Base-by-base conservation (phyloP, 2,888 invertebrate species). In the Sisyra terminalis region DNA sequence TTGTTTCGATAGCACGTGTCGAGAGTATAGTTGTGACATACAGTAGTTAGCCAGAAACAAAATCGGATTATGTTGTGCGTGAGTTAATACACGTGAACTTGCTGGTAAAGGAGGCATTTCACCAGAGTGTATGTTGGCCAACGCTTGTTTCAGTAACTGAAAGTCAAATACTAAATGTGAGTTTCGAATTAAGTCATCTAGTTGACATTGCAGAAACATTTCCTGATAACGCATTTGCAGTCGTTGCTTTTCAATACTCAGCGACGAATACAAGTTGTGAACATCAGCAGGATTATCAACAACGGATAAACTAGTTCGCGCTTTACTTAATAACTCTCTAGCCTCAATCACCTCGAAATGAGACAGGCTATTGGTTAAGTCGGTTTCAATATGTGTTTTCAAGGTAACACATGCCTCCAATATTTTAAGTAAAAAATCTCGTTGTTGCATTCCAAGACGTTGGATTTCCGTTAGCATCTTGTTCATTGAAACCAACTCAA, bases 11-110 rank as follows among this genome's bases (percentile, higher is more conserved):
- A 75, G 57, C 24, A 76, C 67, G 53, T 75, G 75, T 36, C 78
- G 68, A 45, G 76, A 73, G 57, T 77, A 78, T 46, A 81, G 58
- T 55, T 78, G 79, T 13, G 78, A 77, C 70, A 79, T 75, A 59
- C 82, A 83, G 56, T 81, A 82, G 57, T 83, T 83, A 42, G 79
- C 79, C 46, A 83, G 66, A 54, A 82, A 73, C 48, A 82, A 62
- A 34, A 80, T 71, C 5, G 80, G 79, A 55, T 81, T 79, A 50
- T 75, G 74, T 47, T 72, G 69, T 6, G 66, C 64, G 29, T 63
- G 48, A 36, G 52, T 49, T 45, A 55, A 46, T n/a, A 55, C 47
- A 50, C 63, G 51, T 49, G 56, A 52, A 53, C 57, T 56, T 49
- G 59, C 54, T 44, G 60, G 51, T 44, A 64, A 57, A 39, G 67